Evolutionary conservation across 2,888 invertebrate species (phyloP).

Genomic region (Chymomyza amoena): DNA sequence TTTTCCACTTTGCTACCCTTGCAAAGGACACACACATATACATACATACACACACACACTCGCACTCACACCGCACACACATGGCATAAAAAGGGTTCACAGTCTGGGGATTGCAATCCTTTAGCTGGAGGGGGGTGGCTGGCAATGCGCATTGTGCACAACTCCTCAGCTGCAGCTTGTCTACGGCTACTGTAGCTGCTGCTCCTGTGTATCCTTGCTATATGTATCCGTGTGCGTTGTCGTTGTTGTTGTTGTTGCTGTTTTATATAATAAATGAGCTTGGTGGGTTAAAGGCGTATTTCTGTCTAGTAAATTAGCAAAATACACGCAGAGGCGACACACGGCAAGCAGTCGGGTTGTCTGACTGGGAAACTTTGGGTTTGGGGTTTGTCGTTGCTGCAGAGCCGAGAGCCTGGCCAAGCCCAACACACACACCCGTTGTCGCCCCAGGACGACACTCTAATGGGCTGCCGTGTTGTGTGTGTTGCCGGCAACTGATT

Average conservation of each 20-base stretch:
- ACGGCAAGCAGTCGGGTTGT: slow-evolving; percentile 6
- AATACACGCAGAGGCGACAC: slow-evolving; percentile 65
- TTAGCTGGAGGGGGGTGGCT: slow-evolving; percentile 1
- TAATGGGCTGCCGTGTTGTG: slow-evolving; percentile 64
- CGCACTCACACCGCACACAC: background rate
- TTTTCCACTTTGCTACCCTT: slow-evolving; percentile 61
- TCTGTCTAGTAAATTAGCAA: slow-evolving; percentile 78
- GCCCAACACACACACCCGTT: background rate
- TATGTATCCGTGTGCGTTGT: slow-evolving; percentile 5
- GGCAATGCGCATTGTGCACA: background rate
- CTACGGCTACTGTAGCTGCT: background rate
- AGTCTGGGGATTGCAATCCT: slow-evolving; percentile 14
- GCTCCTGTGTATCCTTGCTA: background rate
- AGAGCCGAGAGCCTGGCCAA: background rate
- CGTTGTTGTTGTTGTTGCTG: slow-evolving; percentile 53
- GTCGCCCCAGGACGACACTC: slow-evolving; percentile 37
- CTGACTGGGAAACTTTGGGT: slow-evolving; percentile 4
- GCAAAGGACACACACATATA: background rate
- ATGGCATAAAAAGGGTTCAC: background rate
- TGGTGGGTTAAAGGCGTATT: slow-evolving; percentile 77
- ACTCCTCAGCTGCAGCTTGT: slow-evolving; percentile 30
- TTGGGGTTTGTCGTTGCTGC: slow-evolving; percentile 3
- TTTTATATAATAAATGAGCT: slow-evolving; percentile 78
- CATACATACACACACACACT: background rate
- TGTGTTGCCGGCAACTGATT: slow-evolving; percentile 54